Conservation (phyloP, 2,797 vertebrate species). For the Chelon auratus region DNA sequence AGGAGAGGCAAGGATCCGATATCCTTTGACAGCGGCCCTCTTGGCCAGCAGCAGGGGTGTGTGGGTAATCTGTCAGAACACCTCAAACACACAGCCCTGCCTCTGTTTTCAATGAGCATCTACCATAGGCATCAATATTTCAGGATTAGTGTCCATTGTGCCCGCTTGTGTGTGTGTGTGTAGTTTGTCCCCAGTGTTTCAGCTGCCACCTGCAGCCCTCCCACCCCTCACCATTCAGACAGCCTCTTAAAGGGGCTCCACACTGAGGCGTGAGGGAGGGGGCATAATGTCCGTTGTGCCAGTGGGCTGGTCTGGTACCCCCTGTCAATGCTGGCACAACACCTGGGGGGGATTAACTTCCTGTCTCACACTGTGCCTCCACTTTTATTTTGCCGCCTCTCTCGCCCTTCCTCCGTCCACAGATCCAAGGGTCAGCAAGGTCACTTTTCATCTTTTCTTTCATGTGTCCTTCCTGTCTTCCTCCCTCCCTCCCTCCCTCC, state of each 20-base stretch:
- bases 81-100: constrained; percentile 52
- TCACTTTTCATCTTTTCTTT: constrained; percentile 86
- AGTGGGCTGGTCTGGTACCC: constrained; percentile 67
- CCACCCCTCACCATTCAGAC: constrained; percentile 61
- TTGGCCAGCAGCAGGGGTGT: constrained; percentile 73
- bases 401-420: constrained; percentile 51
- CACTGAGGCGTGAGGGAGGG: constrained; percentile 56
- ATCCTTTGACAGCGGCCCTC: constrained; percentile 73
- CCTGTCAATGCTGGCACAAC: constrained; percentile 78
- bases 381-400: constrained; percentile 66
- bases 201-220: constrained; percentile 84
- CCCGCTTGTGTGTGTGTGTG: constrained; percentile 36
- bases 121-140: constrained; percentile 85
- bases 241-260: constrained; percentile 71
- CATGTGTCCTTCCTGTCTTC: constrained; percentile 72
- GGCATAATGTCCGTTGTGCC: constrained; percentile 67
- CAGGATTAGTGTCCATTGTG: constrained; percentile 83
- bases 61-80: constrained; percentile 74
- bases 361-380: constrained; percentile 73
- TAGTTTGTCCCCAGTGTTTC: constrained; percentile 64
- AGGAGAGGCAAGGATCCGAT: constrained; percentile 74
- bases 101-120: constrained; percentile 69
- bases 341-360: constrained; percentile 87
- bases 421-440: constrained; percentile 76
- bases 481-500: constrained; percentile 52